Evolutionary conservation across 2,797 vertebrate genomes (phyloP).

Genomic region (Scomberomorus guttatus): DNA sequence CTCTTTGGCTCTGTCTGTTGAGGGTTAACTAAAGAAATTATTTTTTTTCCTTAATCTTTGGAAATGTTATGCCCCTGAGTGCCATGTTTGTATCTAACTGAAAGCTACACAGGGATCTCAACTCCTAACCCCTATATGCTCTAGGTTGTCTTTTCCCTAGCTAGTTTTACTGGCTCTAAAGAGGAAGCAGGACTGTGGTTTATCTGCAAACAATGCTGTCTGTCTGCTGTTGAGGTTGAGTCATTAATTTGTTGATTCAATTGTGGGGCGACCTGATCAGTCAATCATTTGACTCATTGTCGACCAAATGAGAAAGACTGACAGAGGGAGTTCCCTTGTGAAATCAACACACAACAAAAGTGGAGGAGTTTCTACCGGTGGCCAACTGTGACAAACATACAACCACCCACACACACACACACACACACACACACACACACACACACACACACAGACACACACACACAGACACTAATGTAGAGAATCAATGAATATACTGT

Average conservation of each 20-base stretch:
- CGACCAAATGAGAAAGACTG: slow-evolving; percentile 37
- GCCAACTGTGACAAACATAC: slow-evolving; percentile 83
- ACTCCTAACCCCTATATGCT: neutral
- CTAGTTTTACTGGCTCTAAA: slow-evolving; percentile 37
- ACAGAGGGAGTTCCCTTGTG: slow-evolving; percentile 38
- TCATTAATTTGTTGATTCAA: slow-evolving; percentile 31
- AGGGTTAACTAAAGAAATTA: neutral
- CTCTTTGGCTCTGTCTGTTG: slow-evolving; percentile 24
- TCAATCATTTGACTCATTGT: slow-evolving; percentile 39
- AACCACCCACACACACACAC: slow-evolving; percentile 34
- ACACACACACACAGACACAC: slow-evolving; percentile 45
- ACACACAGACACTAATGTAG: slow-evolving; percentile 68
- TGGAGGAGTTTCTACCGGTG: slow-evolving; percentile 77
- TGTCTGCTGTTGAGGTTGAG: slow-evolving; percentile 60
- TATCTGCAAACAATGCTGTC: slow-evolving; percentile 28
- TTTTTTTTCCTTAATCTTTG: neutral
- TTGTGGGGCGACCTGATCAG: slow-evolving; percentile 31
- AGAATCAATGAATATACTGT: slow-evolving; percentile 81
- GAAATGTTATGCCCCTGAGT: neutral
- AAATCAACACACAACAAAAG: slow-evolving; percentile 60
- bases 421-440: slow-evolving; percentile 51
- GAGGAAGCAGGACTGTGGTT: slow-evolving; percentile 61
- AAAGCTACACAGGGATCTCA: neutral
- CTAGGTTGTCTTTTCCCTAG: slow-evolving; percentile 33
- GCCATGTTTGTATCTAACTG: neutral